A percentile compares a stretch with the other conserved stretches of the same genome.
These are phyloP conservation scores for Cyclophora albipunctata DNA, from an alignment of 2,888 invertebrate species.

Conservation along the genomic window DNA sequence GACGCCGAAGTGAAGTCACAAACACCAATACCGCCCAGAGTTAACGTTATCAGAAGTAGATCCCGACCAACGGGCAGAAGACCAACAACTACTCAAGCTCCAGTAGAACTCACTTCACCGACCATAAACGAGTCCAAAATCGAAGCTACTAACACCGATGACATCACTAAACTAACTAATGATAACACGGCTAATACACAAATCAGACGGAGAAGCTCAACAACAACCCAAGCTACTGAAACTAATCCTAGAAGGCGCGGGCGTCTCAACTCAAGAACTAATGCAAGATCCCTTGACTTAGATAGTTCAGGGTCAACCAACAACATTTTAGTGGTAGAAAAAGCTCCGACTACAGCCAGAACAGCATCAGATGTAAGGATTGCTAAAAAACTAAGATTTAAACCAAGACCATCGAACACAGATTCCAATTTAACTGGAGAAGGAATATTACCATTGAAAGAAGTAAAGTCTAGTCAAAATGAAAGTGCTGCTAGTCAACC, in stretches of 20 bases:
- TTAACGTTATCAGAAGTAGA: constrained; percentile 37
- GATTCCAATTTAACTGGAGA: constrained; percentile 61
- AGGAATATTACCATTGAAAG: constrained; percentile 42
- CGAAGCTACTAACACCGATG: constrained; percentile 44
- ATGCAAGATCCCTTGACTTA: constrained; percentile 42
- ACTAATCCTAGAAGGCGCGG: constrained; percentile 31
- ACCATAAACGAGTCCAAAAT: constrained; percentile 42
- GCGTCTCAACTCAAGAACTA: constrained; percentile 43
- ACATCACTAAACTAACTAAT: constrained; percentile 38
- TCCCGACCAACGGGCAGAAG: constrained; percentile 29
- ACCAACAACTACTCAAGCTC: constrained; percentile 26
- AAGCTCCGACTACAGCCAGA: constrained; percentile 49
- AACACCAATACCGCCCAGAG: constrained; percentile 33
- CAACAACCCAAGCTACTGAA: constrained; percentile 32
- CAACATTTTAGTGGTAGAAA: constrained; percentile 39
- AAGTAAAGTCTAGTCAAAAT: constrained; percentile 60
- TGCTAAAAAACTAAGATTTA: constrained; percentile 54
- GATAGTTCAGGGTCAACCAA: constrained; percentile 57
- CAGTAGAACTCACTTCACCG: constrained; percentile 32
- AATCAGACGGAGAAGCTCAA: constrained; percentile 45
- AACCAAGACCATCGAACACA: constrained; percentile 46
- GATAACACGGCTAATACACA: constrained; percentile 37
- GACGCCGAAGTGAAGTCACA: constrained; percentile 21
- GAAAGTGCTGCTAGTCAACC: constrained; percentile 55
- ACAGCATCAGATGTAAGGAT: constrained; percentile 42